Conservation (phyloP, 2,888 invertebrate species). For the Odontomyia ornata region DNA sequence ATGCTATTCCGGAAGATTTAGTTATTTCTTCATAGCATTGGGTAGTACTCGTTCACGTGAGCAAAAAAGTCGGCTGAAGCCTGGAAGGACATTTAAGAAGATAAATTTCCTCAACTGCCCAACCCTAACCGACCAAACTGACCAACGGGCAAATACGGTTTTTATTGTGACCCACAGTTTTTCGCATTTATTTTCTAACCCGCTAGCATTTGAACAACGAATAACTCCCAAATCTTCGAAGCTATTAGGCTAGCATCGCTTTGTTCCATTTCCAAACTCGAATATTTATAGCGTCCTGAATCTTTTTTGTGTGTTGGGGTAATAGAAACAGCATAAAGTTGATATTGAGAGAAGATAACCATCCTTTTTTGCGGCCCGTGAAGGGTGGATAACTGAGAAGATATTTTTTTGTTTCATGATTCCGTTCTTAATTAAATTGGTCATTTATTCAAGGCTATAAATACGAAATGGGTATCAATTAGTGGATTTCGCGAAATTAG, state of each 20-base stretch:
- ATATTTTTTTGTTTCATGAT: not conserved
- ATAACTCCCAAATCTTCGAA: not conserved
- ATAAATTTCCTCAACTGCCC: not conserved
- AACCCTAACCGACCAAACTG: not conserved
- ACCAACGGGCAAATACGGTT: not conserved
- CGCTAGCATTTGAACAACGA: too few species aligned
- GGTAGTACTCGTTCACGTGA: not conserved
- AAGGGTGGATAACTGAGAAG: not conserved
- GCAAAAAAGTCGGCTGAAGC: slow-evolving; percentile 1
- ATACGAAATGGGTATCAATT: not conserved
- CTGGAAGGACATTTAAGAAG: slow-evolving; percentile 27
- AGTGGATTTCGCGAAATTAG: too few species aligned
- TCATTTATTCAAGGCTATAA: not conserved
- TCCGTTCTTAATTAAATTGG: not conserved
- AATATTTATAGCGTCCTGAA: slow-evolving; percentile 6
- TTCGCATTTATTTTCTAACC: slow-evolving; percentile 7
- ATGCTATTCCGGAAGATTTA: not conserved
- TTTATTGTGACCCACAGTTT: slow-evolving; percentile 19
- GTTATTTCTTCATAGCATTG: not conserved
- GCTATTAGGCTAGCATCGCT: slow-evolving; percentile 1
- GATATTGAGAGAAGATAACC: not conserved
- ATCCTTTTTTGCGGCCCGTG: not conserved
- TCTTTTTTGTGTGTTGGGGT: not conserved
- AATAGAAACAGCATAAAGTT: not conserved
- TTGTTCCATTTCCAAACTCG: not conserved